phyloP scores from a whole-genome alignment of 2,797 vertebrate genomes.

The Borostomias antarcticus region DNA sequence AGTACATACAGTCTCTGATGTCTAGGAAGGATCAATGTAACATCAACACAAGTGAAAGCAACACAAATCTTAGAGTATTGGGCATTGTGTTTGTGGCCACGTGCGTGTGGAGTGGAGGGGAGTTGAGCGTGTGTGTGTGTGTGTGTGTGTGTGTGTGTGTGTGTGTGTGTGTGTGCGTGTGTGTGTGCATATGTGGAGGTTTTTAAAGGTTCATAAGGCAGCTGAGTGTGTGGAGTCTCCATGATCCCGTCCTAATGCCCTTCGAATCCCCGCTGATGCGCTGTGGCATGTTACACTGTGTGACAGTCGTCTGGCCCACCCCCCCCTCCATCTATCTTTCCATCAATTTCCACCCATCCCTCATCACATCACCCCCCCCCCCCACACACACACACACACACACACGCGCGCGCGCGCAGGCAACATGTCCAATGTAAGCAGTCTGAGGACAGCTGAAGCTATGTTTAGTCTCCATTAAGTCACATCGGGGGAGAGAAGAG shows the following conservation, averaged over 20 bases:
- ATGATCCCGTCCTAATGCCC: conserved; percentile 39
- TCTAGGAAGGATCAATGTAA: no score
- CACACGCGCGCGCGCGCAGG: conserved; percentile 16
- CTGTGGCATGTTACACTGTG: background rate
- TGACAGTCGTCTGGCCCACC: background rate
- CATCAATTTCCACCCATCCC: background rate
- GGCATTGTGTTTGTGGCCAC: no score
- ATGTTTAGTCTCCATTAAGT: conserved; percentile 67
- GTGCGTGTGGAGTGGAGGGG: no score
- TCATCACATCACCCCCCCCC: conserved; percentile 30
- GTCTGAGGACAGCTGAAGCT: conserved; percentile 59
- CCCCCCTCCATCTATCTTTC: background rate
- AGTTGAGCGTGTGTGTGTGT: background rate
- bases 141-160: background rate
- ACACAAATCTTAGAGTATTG: no score
- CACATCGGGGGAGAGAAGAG: conserved; percentile 5
- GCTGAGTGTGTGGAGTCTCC: conserved; percentile 21
- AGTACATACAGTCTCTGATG: no score
- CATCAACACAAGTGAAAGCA: no score
- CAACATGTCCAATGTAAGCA: background rate
- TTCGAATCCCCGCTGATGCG: conserved; percentile 38
- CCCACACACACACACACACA: conserved; percentile 42
- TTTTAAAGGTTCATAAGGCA: conserved; percentile 5
- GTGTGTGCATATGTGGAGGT: background rate
- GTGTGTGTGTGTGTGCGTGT: conserved; percentile 14